A percentile compares a stretch with the other conserved stretches of the same genome.
Conservation (phyloP, 2,113 vertebrate genomes). For the Vanacampus margaritifer region DNA sequence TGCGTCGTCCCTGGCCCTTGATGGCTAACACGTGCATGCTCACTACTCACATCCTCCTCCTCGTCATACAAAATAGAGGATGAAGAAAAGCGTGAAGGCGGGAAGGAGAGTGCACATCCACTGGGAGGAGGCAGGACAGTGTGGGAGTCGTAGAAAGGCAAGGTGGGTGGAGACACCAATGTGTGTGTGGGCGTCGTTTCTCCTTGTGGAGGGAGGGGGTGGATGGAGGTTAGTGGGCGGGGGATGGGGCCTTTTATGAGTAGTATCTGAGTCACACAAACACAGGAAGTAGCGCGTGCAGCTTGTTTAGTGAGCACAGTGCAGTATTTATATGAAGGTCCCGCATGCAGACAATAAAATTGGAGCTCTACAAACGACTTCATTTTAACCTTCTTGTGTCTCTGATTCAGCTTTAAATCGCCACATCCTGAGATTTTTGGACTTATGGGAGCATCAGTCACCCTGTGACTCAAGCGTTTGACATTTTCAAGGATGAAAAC, state of each 20-base stretch:
- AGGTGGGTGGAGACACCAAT: constrained; percentile 59
- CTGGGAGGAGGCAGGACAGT: constrained; percentile 44
- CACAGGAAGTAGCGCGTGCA: constrained; percentile 70
- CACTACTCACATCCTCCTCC: constrained; percentile 44
- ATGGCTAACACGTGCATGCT: constrained; percentile 55
- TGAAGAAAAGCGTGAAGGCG: constrained; percentile 20
- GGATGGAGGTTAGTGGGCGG: constrained; percentile 66
- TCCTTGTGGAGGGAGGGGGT: constrained; percentile 51
- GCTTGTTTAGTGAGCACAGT: constrained; percentile 53
- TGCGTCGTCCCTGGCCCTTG: constrained; percentile 64
- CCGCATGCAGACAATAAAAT: constrained; percentile 42
- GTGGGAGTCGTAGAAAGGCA: constrained; percentile 36
- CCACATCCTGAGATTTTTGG: constrained; percentile 63
- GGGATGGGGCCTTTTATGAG: constrained; percentile 62
- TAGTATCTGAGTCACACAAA: constrained; percentile 73
- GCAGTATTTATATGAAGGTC: constrained; percentile 58
- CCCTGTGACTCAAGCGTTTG: constrained; percentile 62
- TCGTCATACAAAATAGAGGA: constrained; percentile 20
- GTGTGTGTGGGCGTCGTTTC: constrained; percentile 61
- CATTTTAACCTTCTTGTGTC: constrained; percentile 43
- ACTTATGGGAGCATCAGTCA: constrained; percentile 46
- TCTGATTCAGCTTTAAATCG: constrained; percentile 56
- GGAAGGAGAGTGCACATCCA: constrained; percentile 37
- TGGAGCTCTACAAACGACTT: constrained; percentile 23
- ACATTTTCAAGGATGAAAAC: constrained; percentile 39